These are phyloP conservation scores for Somateria mollissima DNA, from an alignment of 2,797 vertebrate genomes.

Conservation along the genomic window DNA sequence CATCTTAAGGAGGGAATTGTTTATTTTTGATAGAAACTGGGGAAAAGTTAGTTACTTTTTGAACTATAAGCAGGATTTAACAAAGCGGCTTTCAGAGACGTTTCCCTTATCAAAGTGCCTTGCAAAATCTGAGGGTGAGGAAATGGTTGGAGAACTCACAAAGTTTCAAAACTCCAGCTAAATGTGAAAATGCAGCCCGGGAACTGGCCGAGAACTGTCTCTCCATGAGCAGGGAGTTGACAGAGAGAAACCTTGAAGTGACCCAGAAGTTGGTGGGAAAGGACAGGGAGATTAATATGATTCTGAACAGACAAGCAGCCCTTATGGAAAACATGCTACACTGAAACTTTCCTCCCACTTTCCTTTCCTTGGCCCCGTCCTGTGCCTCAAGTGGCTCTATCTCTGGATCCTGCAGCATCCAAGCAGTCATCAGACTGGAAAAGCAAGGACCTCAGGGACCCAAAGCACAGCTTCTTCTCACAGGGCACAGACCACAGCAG, in stretches of 20 bases:
- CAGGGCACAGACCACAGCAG: background rate
- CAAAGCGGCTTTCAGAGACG: background rate
- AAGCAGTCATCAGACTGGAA: background rate
- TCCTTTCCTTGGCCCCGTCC: background rate
- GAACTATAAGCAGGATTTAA: background rate
- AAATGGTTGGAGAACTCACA: constrained; percentile 43
- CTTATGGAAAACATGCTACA: background rate
- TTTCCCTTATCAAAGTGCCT: constrained; percentile 50
- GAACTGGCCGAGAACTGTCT: background rate
- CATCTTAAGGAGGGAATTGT: constrained; percentile 6
- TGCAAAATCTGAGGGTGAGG: constrained; percentile 39
- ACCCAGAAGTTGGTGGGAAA: constrained; percentile 16
- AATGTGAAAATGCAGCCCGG: background rate
- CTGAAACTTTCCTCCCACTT: constrained; percentile 9
- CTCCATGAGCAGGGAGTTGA: background rate
- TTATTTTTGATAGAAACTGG: constrained; percentile 10
- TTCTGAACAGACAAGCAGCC: constrained; percentile 8
- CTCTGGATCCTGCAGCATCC: background rate
- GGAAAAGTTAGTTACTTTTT: constrained; percentile 16
- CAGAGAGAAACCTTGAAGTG: constrained; percentile 36
- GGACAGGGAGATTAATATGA: background rate
- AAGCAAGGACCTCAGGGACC: background rate
- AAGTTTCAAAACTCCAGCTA: background rate
- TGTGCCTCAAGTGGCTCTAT: background rate
- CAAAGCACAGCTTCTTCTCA: background rate